phyloP scores from a whole-genome alignment of 2,113 vertebrate genomes.

The Cranoglanis bouderius region DNA sequence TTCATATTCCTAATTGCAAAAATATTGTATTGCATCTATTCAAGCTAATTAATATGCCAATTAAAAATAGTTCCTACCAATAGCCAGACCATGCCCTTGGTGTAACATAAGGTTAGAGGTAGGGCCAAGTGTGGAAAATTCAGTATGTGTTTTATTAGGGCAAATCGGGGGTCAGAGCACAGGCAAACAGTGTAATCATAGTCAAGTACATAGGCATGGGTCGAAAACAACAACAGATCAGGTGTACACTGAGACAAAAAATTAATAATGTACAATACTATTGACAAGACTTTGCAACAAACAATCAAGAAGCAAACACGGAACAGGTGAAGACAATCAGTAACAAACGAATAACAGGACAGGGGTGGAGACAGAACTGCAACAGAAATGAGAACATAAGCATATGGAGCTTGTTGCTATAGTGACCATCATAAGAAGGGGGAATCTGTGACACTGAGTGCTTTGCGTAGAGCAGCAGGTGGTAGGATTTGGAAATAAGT shows the following conservation, averaged over 20 bases:
- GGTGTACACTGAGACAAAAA: background rate
- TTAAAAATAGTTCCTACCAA: background rate
- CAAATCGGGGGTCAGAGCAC: background rate
- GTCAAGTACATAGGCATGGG: background rate
- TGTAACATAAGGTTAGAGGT: background rate
- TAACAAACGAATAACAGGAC: background rate
- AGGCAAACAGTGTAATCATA: background rate
- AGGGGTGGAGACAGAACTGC: background rate
- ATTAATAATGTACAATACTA: background rate
- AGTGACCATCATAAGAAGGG: background rate
- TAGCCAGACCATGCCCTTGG: background rate
- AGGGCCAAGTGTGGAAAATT: background rate
- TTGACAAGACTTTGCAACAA: background rate
- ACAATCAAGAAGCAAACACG: background rate
- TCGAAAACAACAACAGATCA: background rate
- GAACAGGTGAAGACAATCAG: background rate
- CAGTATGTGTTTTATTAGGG: background rate
- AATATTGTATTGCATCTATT: background rate
- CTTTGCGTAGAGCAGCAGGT: background rate
- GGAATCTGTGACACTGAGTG: background rate
- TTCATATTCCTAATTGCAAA: background rate
- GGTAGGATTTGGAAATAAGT: background rate
- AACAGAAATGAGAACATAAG: background rate
- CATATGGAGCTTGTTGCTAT: background rate
- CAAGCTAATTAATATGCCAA: background rate